Evolutionary conservation across 2,888 invertebrate genomes (phyloP), one percentile per base, ranked within the genome.

Genomic region (Erebia ligea): DNA sequence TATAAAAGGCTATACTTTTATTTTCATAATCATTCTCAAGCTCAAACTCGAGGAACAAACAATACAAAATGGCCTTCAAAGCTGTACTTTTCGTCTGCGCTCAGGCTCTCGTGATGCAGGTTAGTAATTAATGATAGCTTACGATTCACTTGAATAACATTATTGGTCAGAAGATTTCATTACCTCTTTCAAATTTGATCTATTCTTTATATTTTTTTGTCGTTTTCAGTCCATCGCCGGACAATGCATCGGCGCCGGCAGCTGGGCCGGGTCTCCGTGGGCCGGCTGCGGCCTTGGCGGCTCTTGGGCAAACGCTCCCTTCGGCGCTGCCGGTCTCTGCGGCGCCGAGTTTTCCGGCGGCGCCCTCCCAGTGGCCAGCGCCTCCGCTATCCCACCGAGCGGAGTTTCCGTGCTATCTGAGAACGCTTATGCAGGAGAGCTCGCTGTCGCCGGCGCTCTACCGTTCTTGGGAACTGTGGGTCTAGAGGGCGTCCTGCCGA

Each of bases 371-470:
- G 79, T 81, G 13, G 78, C 82, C 61, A 85, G 85, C 64, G 64
- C 73, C 8, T 82, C 82, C 3, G 76, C 80, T 4, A 74, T 78
- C 42, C 73, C 78, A 8, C 78, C 78, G 21, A 74, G 57, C 56
- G 81, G 81, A 67, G 70, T 82, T 8, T 71, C 77, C 13, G 74
- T 81, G 1, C 52, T 79, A 13, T 82, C 84, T 62, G 82, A 83
- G 52, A 85, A 83, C 67, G 75, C 52, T 42, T 80, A 82, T 54
- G 81, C 79, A 54, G 85, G 85, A 0, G 67, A 72, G 3, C 64
- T 85, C 2, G 75, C 78, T 21, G 79, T 81, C 3, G 62, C 66
- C n/a, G 82, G 82, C 25, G 77, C 76, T 34, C 57, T 72, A 34
- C 73, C 73, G 25, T 73, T 73, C 63, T 69, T 73, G 34, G 68